Conservation (phyloP, 2,888 invertebrate species). For the Rapana venosa region DNA sequence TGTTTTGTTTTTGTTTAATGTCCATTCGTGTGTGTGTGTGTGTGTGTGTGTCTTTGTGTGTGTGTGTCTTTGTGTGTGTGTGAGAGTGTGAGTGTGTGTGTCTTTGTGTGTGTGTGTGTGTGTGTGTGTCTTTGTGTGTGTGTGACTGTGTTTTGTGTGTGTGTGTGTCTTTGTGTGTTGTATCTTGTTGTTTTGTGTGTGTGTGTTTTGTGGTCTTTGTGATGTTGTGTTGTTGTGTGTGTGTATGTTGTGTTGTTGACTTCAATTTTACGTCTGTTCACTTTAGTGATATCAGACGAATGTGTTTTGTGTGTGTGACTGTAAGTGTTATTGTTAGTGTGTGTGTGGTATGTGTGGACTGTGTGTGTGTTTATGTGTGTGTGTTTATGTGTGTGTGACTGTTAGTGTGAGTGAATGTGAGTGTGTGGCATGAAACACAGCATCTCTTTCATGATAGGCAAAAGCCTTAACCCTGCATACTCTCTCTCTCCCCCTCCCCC, state of each 20-base stretch:
- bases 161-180: neutral
- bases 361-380: too few relatives aligned
- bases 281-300: too few relatives aligned
- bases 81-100: too few relatives aligned
- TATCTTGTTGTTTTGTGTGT: neutral
- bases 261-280: too few relatives aligned
- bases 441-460: too few relatives aligned
- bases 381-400: too few relatives aligned
- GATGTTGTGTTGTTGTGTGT: neutral
- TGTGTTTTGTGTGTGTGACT: neutral
- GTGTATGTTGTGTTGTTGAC: neutral
- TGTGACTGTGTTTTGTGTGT: neutral
- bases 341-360: neutral
- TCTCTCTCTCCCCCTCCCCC: too few relatives aligned
- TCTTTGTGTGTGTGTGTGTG: neutral
- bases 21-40: neutral
- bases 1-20: too few relatives aligned
- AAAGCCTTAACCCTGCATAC: too few relatives aligned
- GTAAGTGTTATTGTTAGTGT: neutral
- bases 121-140: conserved; percentile 15
- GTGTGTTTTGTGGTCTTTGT: neutral
- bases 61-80: neutral
- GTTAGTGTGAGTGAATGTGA: too few relatives aligned
- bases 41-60: neutral
- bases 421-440: too few relatives aligned